Conservation (phyloP, 2,113 vertebrate species). For the Syrmaticus mikado region DNA sequence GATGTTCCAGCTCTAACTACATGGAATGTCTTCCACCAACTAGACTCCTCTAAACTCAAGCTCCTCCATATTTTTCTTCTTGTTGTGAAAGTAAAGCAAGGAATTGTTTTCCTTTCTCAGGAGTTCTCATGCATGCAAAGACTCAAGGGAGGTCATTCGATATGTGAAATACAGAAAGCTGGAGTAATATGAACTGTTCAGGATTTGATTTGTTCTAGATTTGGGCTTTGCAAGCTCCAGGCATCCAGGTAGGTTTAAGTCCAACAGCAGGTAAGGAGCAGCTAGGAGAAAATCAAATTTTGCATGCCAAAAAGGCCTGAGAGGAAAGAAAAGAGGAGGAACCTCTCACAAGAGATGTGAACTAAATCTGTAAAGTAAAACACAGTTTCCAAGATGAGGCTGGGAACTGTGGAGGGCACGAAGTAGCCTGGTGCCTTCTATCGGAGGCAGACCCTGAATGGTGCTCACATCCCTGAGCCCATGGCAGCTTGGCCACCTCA, state of each 20-base stretch:
- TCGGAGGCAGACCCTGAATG: background rate
- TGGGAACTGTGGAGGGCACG: background rate
- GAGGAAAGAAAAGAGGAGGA: background rate
- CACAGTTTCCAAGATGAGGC: background rate
- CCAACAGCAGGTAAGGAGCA: background rate
- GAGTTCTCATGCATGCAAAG: background rate
- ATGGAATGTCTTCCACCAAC: background rate
- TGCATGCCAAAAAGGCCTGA: background rate
- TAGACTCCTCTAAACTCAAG: background rate
- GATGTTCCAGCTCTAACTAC: background rate
- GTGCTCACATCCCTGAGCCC: background rate
- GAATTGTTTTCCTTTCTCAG: background rate
- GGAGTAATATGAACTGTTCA: background rate
- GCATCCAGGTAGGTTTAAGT: background rate
- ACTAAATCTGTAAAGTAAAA: background rate
- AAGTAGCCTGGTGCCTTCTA: background rate
- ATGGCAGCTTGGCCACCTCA: background rate
- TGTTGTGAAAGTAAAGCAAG: background rate
- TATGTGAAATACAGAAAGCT: background rate
- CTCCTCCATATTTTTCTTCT: background rate
- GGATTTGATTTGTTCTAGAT: background rate
- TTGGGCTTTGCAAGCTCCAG: background rate
- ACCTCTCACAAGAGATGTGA: background rate
- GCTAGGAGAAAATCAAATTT: background rate
- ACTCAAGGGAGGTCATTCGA: background rate